Base-by-base conservation (phyloP, 2,888 invertebrate genomes). In the Steromphala cineraria region DNA sequence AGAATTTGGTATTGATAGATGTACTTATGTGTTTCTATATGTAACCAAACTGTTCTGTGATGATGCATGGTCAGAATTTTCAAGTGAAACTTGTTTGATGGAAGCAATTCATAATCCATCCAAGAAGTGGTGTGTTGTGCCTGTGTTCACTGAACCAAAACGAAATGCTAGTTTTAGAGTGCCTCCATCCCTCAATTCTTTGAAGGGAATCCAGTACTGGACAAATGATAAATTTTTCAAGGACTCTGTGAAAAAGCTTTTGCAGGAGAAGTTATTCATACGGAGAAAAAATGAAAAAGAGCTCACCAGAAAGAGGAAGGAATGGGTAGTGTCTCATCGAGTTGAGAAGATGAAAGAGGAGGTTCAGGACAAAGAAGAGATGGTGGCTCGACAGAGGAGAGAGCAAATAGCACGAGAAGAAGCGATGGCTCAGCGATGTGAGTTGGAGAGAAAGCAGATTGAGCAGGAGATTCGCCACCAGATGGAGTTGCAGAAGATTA, bases 41-140 rank as follows among this genome's bases (percentile, higher is more conserved):
- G 76, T 91, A 31, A 89, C 90, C 0, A 81, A 85, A 78, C 71
- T 78, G 13, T 90, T 91, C 78, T 84, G 86, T 28, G 78, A 82
- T 36, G 89, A 89, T 82, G 85, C 82, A 31, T 90, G 89, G 89
- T 85, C 85, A 46, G 85, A 84, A 31, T 84, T 89, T 80, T 87
- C 87, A 2, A 88, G 88, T 77, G 89, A 91, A 76, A 85, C 85
- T 10, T 89, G 89, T 74, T 82, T 91, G 19, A 89, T 89, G 88
- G 84, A 86, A 28, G 88, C 91, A 1, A 90, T 91, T 36, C 80
- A 86, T 31, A 87, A 89, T 71, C 76, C 81, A 24, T 83, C 87
- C 0, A 90, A 89, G 67, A 80, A 82, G 21, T 91, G 90, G 91
- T 89, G 88, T 84, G 89, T 90, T 7, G 90, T 91, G 8, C 91